Conservation (phyloP, 2,113 vertebrate genomes). For the Pimephales promelas region DNA sequence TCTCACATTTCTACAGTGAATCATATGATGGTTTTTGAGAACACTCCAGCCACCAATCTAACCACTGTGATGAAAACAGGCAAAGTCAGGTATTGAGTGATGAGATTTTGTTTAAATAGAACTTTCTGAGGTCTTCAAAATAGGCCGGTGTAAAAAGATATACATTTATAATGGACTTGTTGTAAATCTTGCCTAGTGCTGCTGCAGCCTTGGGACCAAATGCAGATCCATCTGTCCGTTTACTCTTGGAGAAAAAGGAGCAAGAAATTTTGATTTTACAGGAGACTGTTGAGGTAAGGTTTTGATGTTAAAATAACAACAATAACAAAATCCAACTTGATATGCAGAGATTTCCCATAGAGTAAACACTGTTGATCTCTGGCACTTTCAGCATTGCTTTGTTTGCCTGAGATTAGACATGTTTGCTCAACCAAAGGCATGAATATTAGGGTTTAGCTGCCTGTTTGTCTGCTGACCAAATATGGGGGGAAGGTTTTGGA, state of each 20-base stretch:
- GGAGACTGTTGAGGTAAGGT: slow-evolving; percentile 77
- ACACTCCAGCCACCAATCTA: background rate
- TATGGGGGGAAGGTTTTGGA: too few species aligned
- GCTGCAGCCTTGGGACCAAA: slow-evolving; percentile 54
- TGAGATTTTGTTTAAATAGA: background rate
- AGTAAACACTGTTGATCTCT: background rate
- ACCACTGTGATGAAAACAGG: slow-evolving; percentile 25
- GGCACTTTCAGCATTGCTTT: background rate
- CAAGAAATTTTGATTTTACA: slow-evolving; percentile 71
- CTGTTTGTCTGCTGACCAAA: too few species aligned
- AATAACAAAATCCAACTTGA: background rate
- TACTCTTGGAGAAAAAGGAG: slow-evolving; percentile 78
- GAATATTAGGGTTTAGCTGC: too few species aligned
- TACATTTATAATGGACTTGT: background rate
- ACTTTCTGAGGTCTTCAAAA: background rate
- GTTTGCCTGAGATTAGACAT: too few species aligned
- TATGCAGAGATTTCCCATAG: background rate
- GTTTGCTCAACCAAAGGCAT: too few species aligned
- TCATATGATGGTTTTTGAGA: background rate
- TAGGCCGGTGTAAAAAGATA: background rate
- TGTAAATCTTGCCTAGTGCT: slow-evolving; percentile 17
- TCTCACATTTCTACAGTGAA: slow-evolving; percentile 38
- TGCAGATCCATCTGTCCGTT: slow-evolving; percentile 66
- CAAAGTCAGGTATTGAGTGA: slow-evolving; percentile 40
- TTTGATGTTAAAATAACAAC: background rate